Evolutionary conservation across 2,113 vertebrate species (phyloP).

Genomic region (Raja brachyura): DNA sequence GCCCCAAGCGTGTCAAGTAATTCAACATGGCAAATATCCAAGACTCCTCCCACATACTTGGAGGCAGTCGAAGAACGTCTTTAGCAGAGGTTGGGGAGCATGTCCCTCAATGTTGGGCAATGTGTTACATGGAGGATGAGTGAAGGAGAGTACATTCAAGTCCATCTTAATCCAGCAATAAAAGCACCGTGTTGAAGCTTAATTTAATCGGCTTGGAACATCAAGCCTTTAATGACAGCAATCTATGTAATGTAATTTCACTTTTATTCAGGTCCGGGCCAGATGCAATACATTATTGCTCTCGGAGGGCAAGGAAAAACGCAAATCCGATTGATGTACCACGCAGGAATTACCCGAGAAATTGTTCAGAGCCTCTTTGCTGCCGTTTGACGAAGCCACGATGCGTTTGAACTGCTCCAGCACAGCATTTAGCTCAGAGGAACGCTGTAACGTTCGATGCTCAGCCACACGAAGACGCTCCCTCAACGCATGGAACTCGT

Average conservation of each 20-base stretch:
- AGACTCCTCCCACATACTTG: not conserved
- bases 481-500: constrained; percentile 90
- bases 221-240: constrained; percentile 6
- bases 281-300: not conserved
- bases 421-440: constrained; percentile 83
- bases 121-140: not conserved
- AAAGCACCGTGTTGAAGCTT: not conserved
- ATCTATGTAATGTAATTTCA: not conserved
- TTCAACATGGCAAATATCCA: not conserved
- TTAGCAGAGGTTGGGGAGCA: too few species aligned
- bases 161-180: not conserved
- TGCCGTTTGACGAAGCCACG: constrained; percentile 84
- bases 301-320: not conserved
- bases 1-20: not conserved
- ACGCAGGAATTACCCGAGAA: constrained; percentile 73
- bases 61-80: not conserved
- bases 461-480: constrained; percentile 92
- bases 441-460: constrained; percentile 87
- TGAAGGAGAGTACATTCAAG: not conserved
- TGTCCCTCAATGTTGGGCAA: not conserved
- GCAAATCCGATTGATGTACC: too few species aligned
- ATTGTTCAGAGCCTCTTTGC: constrained; percentile 72
- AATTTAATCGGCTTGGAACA: not conserved
- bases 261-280: not conserved
- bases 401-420: constrained; percentile 84